phyloP scores from a whole-genome alignment of 1,140 invertebrate species.

The Polypedilum pembai region DNA sequence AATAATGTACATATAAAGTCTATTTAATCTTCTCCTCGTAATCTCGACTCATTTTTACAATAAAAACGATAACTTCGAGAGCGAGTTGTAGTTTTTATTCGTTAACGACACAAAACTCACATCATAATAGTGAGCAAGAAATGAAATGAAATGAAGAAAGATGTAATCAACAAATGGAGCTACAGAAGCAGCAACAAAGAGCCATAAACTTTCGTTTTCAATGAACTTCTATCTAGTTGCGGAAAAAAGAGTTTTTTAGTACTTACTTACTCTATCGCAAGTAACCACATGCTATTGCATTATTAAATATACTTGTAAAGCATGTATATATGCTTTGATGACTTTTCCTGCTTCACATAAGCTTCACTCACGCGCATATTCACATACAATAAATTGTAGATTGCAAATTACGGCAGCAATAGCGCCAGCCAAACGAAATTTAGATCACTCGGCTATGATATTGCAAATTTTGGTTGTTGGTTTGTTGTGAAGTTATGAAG shows the following conservation, averaged over 20 bases:
- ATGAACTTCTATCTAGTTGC: constrained; percentile 14
- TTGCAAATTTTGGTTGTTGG: constrained; percentile 7
- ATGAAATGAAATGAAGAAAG: constrained; percentile 4
- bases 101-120: not conserved
- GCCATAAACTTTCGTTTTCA: constrained; percentile 17
- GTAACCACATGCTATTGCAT: constrained; percentile 16
- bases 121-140: not conserved
- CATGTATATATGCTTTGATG: not conserved
- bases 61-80: too few relatives aligned
- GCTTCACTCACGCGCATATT: constrained; percentile 15
- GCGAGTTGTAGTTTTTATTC: not conserved
- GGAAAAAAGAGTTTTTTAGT: not conserved
- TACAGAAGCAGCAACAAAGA: not conserved
- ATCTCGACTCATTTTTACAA: not conserved
- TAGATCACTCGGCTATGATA: constrained; percentile 2
- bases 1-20: not conserved
- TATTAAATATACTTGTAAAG: constrained; percentile 3
- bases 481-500: not conserved
- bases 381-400: not conserved
- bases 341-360: constrained; percentile 16
- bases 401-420: not conserved
- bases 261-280: not conserved
- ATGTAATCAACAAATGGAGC: not conserved
- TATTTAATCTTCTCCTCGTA: constrained; percentile 9
- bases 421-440: not conserved